A percentile compares a stretch with the other conserved stretches of the same genome.
Evolutionary conservation across 1,140 invertebrate species (phyloP).

Genomic region (Cyrtorhinus lividipennis): DNA sequence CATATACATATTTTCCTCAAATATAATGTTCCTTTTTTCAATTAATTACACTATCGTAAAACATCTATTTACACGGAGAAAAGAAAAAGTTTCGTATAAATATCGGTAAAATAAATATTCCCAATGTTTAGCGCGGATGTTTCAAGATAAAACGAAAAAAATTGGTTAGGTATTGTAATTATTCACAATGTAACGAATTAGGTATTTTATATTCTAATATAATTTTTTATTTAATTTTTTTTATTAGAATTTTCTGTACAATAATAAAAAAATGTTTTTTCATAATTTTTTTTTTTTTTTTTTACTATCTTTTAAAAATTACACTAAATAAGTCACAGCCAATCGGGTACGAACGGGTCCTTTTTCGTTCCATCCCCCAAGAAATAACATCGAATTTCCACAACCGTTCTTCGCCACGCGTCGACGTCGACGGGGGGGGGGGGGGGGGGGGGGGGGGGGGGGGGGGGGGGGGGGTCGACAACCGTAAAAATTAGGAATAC

Average conservation of each 20-base stretch:
- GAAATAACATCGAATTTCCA: not conserved
- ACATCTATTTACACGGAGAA: too few species aligned
- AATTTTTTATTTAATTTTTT: not conserved
- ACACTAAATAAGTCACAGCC: conserved; percentile 8
- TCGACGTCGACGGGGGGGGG: not conserved
- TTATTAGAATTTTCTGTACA: not conserved
- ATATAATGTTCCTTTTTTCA: not conserved
- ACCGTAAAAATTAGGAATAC: not conserved
- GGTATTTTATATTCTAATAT: too few species aligned
- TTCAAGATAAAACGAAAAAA: too few species aligned
- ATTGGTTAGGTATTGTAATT: too few species aligned
- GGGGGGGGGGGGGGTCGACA: too few species aligned
- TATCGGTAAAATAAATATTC: not conserved
- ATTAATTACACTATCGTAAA: not conserved
- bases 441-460: too few species aligned
- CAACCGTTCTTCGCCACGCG: not conserved
- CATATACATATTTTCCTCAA: not conserved
- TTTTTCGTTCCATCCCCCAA: not conserved
- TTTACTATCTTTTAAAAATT: too few species aligned
- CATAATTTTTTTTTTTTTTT: too few species aligned
- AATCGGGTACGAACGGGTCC: conserved; percentile 5
- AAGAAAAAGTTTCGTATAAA: too few species aligned
- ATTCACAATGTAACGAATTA: too few species aligned
- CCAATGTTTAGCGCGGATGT: too few species aligned
- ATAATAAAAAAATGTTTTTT: conserved; percentile 3